Evolutionary conservation across 2,113 vertebrate genomes (phyloP).

Genomic region (Grantiella picta): DNA sequence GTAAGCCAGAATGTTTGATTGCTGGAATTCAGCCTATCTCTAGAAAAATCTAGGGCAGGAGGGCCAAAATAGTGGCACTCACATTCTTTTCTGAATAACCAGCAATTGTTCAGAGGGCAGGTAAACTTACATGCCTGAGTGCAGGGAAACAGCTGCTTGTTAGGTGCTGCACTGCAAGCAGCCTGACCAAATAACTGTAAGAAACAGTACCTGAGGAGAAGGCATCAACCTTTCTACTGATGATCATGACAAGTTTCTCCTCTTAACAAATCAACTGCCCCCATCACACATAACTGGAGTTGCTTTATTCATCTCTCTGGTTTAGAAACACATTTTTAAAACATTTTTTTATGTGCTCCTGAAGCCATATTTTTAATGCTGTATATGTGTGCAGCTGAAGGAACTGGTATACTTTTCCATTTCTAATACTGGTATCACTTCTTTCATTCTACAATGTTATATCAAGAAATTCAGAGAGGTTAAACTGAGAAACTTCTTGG

Average conservation of each 20-base stretch:
- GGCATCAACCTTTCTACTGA: neutral
- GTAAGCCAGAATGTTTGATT: slow-evolving; percentile 4
- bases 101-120: neutral
- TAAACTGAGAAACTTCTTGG: neutral
- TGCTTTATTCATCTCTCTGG: neutral
- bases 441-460: neutral
- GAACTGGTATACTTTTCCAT: neutral
- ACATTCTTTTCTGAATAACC: neutral
- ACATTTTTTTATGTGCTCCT: neutral
- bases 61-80: neutral
- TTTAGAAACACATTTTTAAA: neutral
- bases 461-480: neutral
- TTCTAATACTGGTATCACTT: neutral
- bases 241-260: neutral
- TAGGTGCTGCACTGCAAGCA: neutral
- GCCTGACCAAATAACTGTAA: neutral
- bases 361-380: neutral
- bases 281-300: neutral
- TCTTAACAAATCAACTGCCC: rapidly evolving
- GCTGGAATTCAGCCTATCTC: slow-evolving; percentile 32
- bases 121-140: neutral
- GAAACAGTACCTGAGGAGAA: neutral
- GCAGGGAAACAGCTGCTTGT: neutral
- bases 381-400: neutral
- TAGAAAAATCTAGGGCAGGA: slow-evolving; percentile 17